Evolutionary conservation across 2,888 invertebrate genomes (phyloP), one percentile per base, ranked within the genome.

Genomic region (Oscheius sp.): DNA sequence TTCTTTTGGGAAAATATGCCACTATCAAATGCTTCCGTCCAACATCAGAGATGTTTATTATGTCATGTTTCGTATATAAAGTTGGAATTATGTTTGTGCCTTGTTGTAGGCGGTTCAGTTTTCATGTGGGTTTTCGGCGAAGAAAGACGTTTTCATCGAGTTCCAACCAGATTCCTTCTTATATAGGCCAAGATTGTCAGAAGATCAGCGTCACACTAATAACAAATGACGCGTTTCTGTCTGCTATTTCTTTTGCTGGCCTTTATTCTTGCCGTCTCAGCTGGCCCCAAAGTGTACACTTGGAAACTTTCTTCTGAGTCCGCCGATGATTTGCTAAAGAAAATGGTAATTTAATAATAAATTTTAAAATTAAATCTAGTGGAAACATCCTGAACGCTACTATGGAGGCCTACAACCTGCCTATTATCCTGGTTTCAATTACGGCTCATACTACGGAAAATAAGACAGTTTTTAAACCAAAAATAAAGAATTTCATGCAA

Each of bases 21-120:
- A 39, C 61, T 61, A 61, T 61, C 45, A 61, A 33, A 57, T 34
- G 61, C 61, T 61, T 61, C n/a, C n/a, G 42, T 57, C 37, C 39
- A 57, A 57, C 3, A 52, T 37, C 45, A 45, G 45, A 61, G 61
- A 61, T 61, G 61, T 61, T 61, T 45, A 42, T 45, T n/a, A 20
- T 17, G 34, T 57, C 57, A 57, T 57, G 34, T 20, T 42, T 17
- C 20, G 3, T 42, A 33, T 55, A 55, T 34, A 55, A 55, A 55
- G 33, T 55, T 33, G 34, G 37, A 55, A 33, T 55, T 55, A n/a
- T 42, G 55, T 33, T 55, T 34, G 48, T 48, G 48, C 25, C 15
- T 48, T 48, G 48, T 23, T 10, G 15, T 37, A 37, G 37, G 37
- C 37, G 27, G 29, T 52, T 52, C 52, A 12, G 52, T n/a, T 23